Conservation (phyloP, 2,113 vertebrate genomes). For the Acanthisitta chloris region DNA sequence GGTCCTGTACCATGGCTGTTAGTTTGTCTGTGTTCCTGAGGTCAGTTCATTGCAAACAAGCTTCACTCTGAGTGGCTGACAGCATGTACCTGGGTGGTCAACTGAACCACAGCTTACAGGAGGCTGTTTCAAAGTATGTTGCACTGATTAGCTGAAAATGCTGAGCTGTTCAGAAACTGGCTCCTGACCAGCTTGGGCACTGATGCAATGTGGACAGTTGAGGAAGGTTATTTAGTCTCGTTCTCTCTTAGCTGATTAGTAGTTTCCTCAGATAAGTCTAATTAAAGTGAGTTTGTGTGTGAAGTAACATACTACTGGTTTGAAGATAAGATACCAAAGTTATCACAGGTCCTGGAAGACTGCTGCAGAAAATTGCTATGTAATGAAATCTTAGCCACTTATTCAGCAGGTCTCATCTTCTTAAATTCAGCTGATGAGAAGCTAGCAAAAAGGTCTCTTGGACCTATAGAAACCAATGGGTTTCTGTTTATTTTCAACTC, state of each 20-base stretch:
- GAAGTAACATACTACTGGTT: background rate
- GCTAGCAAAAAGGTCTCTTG: background rate
- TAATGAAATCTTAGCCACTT: background rate
- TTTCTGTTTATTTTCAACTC: background rate
- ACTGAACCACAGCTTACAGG: background rate
- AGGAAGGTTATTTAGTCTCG: background rate
- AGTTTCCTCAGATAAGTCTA: background rate
- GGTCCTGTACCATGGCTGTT: background rate
- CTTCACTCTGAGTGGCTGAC: background rate
- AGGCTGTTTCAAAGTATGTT: background rate
- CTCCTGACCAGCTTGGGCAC: background rate
- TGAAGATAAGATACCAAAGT: background rate
- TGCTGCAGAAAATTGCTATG: background rate
- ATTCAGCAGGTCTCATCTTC: background rate
- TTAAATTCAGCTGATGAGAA: background rate
- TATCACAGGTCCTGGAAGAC: background rate
- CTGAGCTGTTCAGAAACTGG: background rate
- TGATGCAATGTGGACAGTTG: fast-evolving
- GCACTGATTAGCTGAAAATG: background rate
- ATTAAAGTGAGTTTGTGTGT: background rate
- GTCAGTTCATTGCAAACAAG: background rate
- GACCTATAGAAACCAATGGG: background rate
- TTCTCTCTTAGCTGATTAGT: background rate
- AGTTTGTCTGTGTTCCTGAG: background rate
- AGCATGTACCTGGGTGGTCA: background rate